Evolutionary conservation across 2,888 invertebrate species (phyloP), one percentile per base, ranked within the genome.

Genomic region (Drosophila eohydei): DNA sequence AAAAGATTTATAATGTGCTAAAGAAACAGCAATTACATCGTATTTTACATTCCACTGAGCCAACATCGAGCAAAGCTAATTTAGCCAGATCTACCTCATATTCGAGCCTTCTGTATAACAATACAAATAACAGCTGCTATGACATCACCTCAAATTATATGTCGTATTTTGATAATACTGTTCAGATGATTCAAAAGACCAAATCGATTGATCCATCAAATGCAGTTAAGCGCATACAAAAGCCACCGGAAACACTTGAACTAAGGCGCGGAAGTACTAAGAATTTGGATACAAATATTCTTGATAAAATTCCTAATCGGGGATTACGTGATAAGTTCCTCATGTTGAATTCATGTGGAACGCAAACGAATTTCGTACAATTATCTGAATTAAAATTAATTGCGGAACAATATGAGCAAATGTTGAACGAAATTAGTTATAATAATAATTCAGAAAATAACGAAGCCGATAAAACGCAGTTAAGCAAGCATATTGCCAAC

Each of bases 1-100:
- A 96, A 36, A 90, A 89, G 68, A 88, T 92, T 4, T 92, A 92
- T 64, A 91, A 90, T 51, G 79, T 84, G 38, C 81, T 92, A 14
- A 92, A 92, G 41, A 92, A 92, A 60, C 91, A 92, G 57, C 92
- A 92, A 64, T 70, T 92, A 4, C 91, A 92, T 70, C 88, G 92
- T 6, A 82, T 90, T 44, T 71, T 92, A 81, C 89, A 92, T 88
- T 89, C 90, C 78, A 79, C 74, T 16, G 75, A 87, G 50, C 73
- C 80, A 51, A 34, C 67, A 44, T 32, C 50, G 4, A 52, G 9
- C n/a, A 77, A 83, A 38, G 16, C 48, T 1, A 72, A 51, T 26
- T 68, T 89, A n/a, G 61, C 66, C 7, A 81, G 89, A 48, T 80
- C 90, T 7, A 67, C 84, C 21, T 91, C 91, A 3, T 56, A 89